Conservation (phyloP, 2,113 vertebrate species). For the Heterocephalus glaber region DNA sequence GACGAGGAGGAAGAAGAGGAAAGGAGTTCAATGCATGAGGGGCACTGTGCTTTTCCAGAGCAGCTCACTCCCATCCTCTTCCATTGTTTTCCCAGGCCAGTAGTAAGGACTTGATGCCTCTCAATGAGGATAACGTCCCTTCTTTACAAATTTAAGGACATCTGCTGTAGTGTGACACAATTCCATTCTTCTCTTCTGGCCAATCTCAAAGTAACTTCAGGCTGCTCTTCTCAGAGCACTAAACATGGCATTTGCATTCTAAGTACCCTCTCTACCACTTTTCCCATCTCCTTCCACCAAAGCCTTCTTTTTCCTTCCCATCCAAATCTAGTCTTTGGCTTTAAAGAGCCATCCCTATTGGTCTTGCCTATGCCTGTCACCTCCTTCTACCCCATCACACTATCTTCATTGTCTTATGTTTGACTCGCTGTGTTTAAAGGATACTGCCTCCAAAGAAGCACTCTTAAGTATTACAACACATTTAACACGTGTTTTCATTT, state of each 20-base stretch:
- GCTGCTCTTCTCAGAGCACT: not conserved
- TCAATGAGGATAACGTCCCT: not conserved
- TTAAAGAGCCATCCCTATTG: not conserved
- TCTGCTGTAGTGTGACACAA: not conserved
- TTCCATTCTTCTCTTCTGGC: not conserved
- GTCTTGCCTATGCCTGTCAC: not conserved
- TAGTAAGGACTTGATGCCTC: not conserved
- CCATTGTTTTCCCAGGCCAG: not conserved
- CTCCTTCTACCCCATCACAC: not conserved
- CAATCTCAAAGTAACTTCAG: not conserved
- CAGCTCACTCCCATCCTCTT: not conserved
- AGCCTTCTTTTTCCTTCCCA: not conserved
- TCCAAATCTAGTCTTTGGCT: not conserved
- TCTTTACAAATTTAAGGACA: not conserved
- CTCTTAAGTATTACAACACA: not conserved
- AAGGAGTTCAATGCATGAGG: not conserved
- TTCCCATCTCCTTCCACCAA: not conserved
- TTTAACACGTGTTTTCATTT: slow-evolving; percentile 58
- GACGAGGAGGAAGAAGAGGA: rapidly evolving
- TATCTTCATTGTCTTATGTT: not conserved
- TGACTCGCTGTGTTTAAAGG: not conserved
- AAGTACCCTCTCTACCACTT: no score
- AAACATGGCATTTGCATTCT: not conserved
- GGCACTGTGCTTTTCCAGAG: not conserved
- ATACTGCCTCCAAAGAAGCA: not conserved